Evolutionary conservation across 2,888 invertebrate species (phyloP), one percentile per base, ranked within the genome.

Genomic region (Zeuzera pyrina): DNA sequence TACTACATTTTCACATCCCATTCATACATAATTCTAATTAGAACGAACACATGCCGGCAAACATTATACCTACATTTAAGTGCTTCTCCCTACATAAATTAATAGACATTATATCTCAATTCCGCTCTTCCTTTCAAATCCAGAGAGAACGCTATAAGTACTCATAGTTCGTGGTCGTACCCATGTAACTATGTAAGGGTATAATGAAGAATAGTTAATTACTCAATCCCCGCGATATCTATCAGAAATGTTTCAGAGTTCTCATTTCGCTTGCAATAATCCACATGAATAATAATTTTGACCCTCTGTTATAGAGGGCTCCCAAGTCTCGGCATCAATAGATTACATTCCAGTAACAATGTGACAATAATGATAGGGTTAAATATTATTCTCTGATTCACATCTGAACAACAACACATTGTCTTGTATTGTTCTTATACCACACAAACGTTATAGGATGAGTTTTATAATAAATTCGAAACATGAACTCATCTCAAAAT

Each of bases 201-300:
- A 25, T 25, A 25, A 10, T 13, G 25, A 12, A 37, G 28, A 29
- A 30, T 30, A 22, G 27, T 34, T 29, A 36, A 39, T 32, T 38
- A 36, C 25, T 12, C 27, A 33, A 40, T 35, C 29, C 29, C 31
- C 30, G 31, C 15, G 24, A 39, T 43, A 46, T 44, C 44, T 44
- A 42, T 43, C 37, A 31, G 39, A 42, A 43, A 42, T 42, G 39
- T 41, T 47, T 44, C 43, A 33, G 40, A 46, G 40, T 46, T 40
- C 32, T 43, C 42, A 41, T 41, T 42, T 41, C 32, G 12, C 40
- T 7, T 25, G 22, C 32, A 37, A 41, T 34, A 35, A 33, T 33
- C n/a, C 44, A 42, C 51, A 55, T 65, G 53, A 59, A 60, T 64
- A 55, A 62, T 65, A n/a, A n/a, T 53, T 47, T 31, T 33, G 36